phyloP scores from a whole-genome alignment of 2,113 vertebrate species.

The Acrocephalus kingi region DNA sequence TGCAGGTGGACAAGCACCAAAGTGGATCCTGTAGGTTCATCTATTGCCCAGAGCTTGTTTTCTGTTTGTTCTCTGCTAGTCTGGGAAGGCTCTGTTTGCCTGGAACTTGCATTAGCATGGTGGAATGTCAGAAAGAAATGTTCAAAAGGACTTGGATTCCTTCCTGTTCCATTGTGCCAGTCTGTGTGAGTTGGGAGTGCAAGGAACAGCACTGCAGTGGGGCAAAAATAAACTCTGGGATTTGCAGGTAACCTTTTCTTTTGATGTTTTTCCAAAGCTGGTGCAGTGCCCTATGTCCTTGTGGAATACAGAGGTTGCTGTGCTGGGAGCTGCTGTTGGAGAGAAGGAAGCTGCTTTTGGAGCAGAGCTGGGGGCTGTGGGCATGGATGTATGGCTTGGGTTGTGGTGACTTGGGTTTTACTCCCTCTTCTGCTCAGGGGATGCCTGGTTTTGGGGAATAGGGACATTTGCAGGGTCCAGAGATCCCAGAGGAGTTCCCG shows the following conservation, averaged over 20 bases:
- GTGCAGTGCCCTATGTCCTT: not conserved
- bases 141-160: not conserved
- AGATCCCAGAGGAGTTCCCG: not conserved
- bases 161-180: not conserved
- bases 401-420: not conserved
- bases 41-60: not conserved
- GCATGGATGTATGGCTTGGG: not conserved
- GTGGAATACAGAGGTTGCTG: not conserved
- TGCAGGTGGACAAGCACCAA: not conserved
- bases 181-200: not conserved
- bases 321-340: not conserved
- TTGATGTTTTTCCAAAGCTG: not conserved
- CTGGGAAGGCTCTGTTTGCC: not conserved
- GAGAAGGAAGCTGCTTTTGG: rapidly evolving
- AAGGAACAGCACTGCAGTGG: not conserved
- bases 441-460: not conserved
- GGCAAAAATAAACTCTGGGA: not conserved
- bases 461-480: not conserved
- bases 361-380: not conserved
- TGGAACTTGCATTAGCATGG: not conserved
- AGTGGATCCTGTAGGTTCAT: not conserved
- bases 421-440: not conserved
- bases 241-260: slow-evolving; percentile 5
- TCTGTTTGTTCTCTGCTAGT: not conserved
- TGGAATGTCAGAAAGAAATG: slow-evolving; percentile 8